A percentile compares a stretch with the other conserved stretches of the same genome.
Evolutionary conservation across 2,888 invertebrate species (phyloP).

Genomic region (Drosophila acutilabella): DNA sequence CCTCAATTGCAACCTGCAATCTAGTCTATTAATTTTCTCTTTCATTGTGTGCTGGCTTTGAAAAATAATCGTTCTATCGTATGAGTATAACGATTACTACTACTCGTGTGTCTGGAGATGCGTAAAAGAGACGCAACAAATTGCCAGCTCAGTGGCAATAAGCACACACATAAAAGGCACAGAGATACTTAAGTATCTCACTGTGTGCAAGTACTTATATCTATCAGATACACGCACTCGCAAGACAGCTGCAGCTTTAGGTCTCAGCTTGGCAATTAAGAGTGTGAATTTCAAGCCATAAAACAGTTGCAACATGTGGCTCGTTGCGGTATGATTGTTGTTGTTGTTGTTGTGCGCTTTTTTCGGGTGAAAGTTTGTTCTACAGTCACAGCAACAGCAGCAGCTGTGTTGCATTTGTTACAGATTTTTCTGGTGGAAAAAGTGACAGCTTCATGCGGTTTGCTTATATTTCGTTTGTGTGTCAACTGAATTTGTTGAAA

Average conservation of each 20-base stretch:
- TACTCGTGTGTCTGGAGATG: slow-evolving; percentile 55
- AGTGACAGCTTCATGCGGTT: slow-evolving; percentile 55
- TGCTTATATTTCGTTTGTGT: slow-evolving; percentile 34
- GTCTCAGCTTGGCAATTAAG: slow-evolving; percentile 69
- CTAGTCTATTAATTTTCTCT: slow-evolving; percentile 77
- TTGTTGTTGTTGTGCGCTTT: slow-evolving; percentile 41
- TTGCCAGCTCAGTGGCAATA: slow-evolving; percentile 35
- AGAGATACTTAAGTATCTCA: not conserved
- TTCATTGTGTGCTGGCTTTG: slow-evolving; percentile 63
- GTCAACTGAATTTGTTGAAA: slow-evolving; percentile 59
- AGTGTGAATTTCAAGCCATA: slow-evolving; percentile 76
- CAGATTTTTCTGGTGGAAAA: slow-evolving; percentile 69
- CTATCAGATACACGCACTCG: slow-evolving; percentile 46
- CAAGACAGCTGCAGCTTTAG: slow-evolving; percentile 30
- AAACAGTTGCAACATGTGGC: slow-evolving; percentile 72
- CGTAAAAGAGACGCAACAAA: slow-evolving; percentile 52
- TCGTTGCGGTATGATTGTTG: slow-evolving; percentile 35
- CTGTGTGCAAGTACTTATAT: slow-evolving; percentile 22
- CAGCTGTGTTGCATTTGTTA: slow-evolving; percentile 64
- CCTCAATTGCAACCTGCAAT: slow-evolving; percentile 55
- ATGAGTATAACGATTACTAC: slow-evolving; percentile 37
- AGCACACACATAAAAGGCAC: not conserved
- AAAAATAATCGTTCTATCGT: slow-evolving; percentile 59
- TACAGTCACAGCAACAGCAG: slow-evolving; percentile 36
- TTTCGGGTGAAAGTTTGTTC: slow-evolving; percentile 78